Percentiles rank a stretch among this genome's conserved stretches.
These are phyloP conservation scores for Argopecten irradians DNA, from an alignment of 1,140 invertebrate species.

Conservation along the genomic window DNA sequence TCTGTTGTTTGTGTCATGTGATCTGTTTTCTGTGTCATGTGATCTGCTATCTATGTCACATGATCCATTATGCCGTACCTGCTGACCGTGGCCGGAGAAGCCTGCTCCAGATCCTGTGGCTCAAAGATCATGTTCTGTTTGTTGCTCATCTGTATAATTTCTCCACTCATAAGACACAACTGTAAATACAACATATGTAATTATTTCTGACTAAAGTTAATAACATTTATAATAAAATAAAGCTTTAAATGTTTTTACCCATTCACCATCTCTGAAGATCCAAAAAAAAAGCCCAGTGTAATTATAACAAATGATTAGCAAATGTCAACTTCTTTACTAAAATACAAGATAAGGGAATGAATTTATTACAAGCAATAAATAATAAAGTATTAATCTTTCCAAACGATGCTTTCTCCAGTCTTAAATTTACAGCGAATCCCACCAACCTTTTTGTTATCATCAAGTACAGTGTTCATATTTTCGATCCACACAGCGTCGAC, in stretches of 20 bases:
- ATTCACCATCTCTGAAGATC: too few species aligned
- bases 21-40: not conserved
- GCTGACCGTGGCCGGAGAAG: conserved; percentile 77
- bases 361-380: too few species aligned
- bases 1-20: too few species aligned
- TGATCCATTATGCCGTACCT: conserved; percentile 74
- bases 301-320: too few species aligned
- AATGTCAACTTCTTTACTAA: too few species aligned
- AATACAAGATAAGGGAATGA: too few species aligned
- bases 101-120: conserved; percentile 79
- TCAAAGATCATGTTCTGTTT: conserved; percentile 78
- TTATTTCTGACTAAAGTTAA: not conserved
- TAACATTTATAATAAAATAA: too few species aligned
- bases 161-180: conserved; percentile 77
- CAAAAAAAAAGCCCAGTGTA: too few species aligned
- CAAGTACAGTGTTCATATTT: conserved; percentile 78
- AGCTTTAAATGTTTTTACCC: too few species aligned
- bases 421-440: not conserved
- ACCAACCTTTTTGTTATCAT: conserved; percentile 77
- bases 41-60: not conserved
- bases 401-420: too few species aligned
- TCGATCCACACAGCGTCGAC: conserved; percentile 78
- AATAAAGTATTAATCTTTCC: too few species aligned
- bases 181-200: conserved; percentile 47
- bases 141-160: conserved; percentile 78